These are phyloP conservation scores for Tangara arthus DNA, from an alignment of 2,797 vertebrate species.

Conservation along the genomic window DNA sequence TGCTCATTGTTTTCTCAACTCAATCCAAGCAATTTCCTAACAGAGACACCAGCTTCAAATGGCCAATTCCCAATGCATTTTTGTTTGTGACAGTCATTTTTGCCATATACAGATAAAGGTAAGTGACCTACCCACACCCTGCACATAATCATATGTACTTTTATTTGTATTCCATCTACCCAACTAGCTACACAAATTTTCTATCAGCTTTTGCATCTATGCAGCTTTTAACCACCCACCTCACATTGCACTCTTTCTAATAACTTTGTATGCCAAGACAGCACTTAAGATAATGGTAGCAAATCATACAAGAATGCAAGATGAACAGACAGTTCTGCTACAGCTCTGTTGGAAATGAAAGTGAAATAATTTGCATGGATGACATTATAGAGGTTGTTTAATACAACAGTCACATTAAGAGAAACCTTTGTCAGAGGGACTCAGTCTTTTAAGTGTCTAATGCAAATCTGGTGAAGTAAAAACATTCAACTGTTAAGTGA, in stretches of 20 bases:
- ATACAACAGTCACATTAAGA: neutral
- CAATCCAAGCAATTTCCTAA: neutral
- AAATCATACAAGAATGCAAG: neutral
- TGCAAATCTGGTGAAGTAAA: neutral
- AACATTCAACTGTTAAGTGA: neutral
- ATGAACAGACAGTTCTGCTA: neutral
- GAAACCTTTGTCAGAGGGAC: neutral
- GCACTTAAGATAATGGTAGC: neutral
- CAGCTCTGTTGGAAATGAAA: neutral
- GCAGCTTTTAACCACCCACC: neutral
- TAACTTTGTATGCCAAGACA: neutral
- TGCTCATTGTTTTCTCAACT: neutral
- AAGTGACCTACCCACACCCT: neutral
- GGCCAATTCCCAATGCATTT: neutral
- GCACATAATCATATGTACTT: neutral
- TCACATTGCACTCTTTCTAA: neutral
- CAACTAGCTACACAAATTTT: neutral
- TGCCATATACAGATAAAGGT: neutral
- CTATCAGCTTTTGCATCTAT: neutral
- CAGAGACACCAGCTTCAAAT: neutral
- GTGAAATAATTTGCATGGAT: neutral
- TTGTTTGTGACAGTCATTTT: neutral
- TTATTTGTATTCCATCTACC: neutral
- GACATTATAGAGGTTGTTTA: neutral
- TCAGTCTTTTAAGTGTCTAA: neutral